phyloP scores from a whole-genome alignment of 2,888 invertebrate species.

The Hydroisotoma schaefferi region DNA sequence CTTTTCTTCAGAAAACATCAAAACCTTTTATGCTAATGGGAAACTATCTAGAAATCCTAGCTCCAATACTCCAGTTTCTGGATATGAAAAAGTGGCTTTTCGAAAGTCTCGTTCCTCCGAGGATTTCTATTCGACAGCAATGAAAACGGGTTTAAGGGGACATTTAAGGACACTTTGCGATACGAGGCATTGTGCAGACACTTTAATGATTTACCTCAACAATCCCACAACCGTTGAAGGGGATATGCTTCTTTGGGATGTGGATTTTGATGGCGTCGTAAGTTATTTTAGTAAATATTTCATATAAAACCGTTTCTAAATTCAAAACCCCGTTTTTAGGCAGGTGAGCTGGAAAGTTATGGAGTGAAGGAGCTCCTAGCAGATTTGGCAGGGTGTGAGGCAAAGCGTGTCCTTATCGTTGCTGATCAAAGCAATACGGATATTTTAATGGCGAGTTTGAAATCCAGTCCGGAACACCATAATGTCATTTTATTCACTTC shows the following conservation, averaged over 20 bases:
- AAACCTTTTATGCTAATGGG: constrained; percentile 57
- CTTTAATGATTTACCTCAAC: constrained; percentile 56
- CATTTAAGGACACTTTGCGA: constrained; percentile 55
- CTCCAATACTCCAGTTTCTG: not conserved
- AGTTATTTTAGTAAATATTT: too few species aligned
- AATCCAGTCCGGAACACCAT: constrained; percentile 38
- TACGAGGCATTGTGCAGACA: constrained; percentile 55
- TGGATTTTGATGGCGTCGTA: constrained; percentile 56
- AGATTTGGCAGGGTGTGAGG: constrained; percentile 54
- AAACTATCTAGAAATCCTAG: constrained; percentile 15
- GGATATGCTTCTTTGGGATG: constrained; percentile 56
- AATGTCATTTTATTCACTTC: constrained; percentile 42
- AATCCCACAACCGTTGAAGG: constrained; percentile 55
- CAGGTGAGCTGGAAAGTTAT: constrained; percentile 53
- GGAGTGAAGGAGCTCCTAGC: constrained; percentile 54
- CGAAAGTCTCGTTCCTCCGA: constrained; percentile 12
- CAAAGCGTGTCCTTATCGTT: constrained; percentile 54
- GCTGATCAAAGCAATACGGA: constrained; percentile 56
- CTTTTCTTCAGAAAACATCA: constrained; percentile 55
- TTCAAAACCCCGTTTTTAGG: constrained; percentile 23
- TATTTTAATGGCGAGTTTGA: constrained; percentile 41
- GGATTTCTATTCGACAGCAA: constrained; percentile 37
- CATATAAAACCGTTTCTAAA: not conserved
- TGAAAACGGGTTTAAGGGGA: constrained; percentile 55
- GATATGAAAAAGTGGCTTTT: not conserved